A percentile compares a stretch with the other conserved stretches of the same genome.
Evolutionary conservation across 2,113 vertebrate species (phyloP).

Genomic region (Triplophysa siluroides): DNA sequence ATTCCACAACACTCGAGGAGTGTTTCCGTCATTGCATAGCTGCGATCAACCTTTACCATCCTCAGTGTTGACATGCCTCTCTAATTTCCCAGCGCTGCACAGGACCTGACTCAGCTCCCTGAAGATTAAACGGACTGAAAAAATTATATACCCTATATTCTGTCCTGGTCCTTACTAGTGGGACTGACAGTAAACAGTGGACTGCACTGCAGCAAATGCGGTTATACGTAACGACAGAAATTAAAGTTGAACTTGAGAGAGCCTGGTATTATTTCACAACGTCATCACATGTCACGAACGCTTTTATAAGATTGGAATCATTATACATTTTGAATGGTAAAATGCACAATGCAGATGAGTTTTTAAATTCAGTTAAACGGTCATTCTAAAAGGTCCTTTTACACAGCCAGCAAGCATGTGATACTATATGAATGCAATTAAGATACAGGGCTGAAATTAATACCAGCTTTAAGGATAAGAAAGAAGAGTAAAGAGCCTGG

Average conservation of each 20-base stretch:
- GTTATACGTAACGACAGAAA: conserved; percentile 1
- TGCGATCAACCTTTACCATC: conserved; percentile 32
- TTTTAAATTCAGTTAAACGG: conserved; percentile 3
- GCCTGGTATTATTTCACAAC: neutral
- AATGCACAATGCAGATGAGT: neutral
- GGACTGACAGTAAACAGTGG: conserved; percentile 8
- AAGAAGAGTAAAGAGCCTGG: conserved; percentile 20
- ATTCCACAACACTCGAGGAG: neutral
- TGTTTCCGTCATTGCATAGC: conserved; percentile 34
- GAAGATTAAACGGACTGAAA: conserved; percentile 20
- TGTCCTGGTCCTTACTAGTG: neutral
- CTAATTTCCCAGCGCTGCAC: conserved; percentile 23
- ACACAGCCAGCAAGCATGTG: neutral
- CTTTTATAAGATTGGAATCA: neutral
- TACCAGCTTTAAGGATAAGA: conserved; percentile 33
- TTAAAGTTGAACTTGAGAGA: neutral
- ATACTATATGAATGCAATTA: conserved; percentile 24
- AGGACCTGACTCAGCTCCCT: conserved; percentile 39
- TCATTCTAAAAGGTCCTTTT: conserved; percentile 19
- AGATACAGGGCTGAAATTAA: conserved; percentile 17
- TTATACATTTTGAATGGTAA: neutral
- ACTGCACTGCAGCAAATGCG: conserved; percentile 24
- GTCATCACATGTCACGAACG: neutral
- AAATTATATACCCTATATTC: conserved; percentile 20
- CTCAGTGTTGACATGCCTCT: conserved; percentile 25